Base-by-base conservation (phyloP, 2,113 vertebrate genomes). In the Agapornis roseicollis region DNA sequence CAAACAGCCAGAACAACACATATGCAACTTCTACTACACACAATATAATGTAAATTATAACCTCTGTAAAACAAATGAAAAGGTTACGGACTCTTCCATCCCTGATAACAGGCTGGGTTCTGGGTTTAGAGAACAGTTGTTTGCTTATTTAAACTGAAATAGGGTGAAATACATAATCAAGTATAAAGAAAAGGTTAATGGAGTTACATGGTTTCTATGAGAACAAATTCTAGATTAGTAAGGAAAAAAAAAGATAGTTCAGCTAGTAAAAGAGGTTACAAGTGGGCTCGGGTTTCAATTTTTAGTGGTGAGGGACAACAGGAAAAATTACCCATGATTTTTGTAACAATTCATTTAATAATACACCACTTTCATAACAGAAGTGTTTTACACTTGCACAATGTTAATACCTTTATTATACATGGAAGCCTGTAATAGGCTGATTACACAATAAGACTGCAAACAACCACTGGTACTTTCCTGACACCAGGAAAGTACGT, bases 381-480 rank as follows among this genome's bases (percentile, higher is more conserved):
- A 98, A 98, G 98, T 98, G 98, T 98, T 98, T 98, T 97, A 98
- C 98, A 98, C 98, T 98, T 97, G 97, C 98, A 98, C 98, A 98
- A 98, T 98, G 98, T 98, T 98, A 98, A 98, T 98, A 96, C 98
- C 97, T 98, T 98, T 98, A 98, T 98, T 98, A 98, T 97, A 98
- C 98, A 98, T 95, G 98, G 97, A 97, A 97, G 97, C 98, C 97
- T 98, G 97, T 70, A 97, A 97, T 96, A 97, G 98, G 98, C 98
- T 94, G 97, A 98, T 98, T 97, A 98, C 98, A 98, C 98, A 98
- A 97, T 96, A 98, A 98, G 98, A 98, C 97, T 96, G 98, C 97
- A 97, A 98, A 98, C 98, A 98, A 97, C 97, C 98, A 98, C 97
- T 96, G 97, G 98, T 97, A 97, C 97, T 96, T 97, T 98, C 97